Evolutionary conservation across 1,140 invertebrate species (phyloP), one percentile per base, ranked within the genome.

Genomic region (Tetramorium parvispinum): DNA sequence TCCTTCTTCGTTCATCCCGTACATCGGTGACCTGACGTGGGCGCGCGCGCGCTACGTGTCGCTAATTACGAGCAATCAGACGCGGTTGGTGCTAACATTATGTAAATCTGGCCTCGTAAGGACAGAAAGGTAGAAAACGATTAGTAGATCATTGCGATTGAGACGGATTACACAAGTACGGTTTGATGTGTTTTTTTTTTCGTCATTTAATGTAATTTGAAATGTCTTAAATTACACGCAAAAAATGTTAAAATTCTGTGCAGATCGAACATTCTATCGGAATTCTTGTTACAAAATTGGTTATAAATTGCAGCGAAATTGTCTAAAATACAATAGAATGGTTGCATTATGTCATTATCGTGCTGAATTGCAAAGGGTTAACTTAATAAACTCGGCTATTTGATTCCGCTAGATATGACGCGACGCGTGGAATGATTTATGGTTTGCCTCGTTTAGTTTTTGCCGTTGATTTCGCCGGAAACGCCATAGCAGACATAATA

Each of bases 31-130:
- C 93, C 93, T 85, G 81, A 91, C 91, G 94, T 94, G 93, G 94
- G 94, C 91, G 93, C 86, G 32, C 32, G 32, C 32, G 90, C 92
- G 93, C 93, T 93, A 95, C 93, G 93, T 92, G 92, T 94, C 90
- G 91, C 94, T 95, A 95, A 95, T 95, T 94, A 94, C 93, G 89
- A 92, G 93, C 92, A 94, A 95, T 94, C 93, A 93, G 86, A 79
- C 85, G 71, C 79, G 87, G 79, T 87, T 73, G 89, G 90, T 87
- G 85, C 73, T 85, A 68, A 88, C 81, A 85, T 92, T 93, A 94
- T 95, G 94, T 91, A 95, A 94, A 95, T 94, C 89, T 71, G 79
- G 21, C n/a, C 85, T 90, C 87, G 85, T 93, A 93, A 94, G 93
- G 92, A 89, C 92, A 91, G 88, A 85, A 86, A 92, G 24, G 21